A percentile compares a stretch with the other conserved stretches of the same genome.
Conservation (phyloP, 2,888 invertebrate genomes). For the Clitarchus hookeri region DNA sequence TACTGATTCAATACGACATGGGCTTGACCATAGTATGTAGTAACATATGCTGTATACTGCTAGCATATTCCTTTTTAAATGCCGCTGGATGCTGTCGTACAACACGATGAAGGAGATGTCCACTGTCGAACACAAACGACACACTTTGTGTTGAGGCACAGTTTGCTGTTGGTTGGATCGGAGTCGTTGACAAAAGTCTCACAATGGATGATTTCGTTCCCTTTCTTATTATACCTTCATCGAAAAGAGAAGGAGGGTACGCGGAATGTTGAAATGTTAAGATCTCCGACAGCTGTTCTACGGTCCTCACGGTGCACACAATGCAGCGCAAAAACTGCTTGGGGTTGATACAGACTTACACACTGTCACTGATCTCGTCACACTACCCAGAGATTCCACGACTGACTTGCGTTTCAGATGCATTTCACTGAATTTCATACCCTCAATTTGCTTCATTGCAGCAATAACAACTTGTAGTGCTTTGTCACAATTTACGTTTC, state of each 20-base stretch:
- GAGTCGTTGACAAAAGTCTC: not conserved
- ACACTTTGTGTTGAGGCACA: not conserved
- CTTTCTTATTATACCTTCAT: not conserved
- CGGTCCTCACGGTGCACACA: not conserved
- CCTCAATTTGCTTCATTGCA: not conserved
- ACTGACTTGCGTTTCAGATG: not conserved
- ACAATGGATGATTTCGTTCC: slow-evolving; percentile 1
- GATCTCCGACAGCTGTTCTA: not conserved
- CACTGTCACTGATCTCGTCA: not conserved
- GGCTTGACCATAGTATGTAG: not conserved
- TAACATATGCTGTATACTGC: not conserved
- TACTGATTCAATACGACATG: not conserved
- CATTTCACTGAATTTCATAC: not conserved
- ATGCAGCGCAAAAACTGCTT: not conserved
- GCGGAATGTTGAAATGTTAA: not conserved
- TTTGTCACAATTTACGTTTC: not conserved
- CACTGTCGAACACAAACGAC: not conserved
- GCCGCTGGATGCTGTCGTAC: not conserved
- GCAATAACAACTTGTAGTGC: not conserved
- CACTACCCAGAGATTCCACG: slow-evolving; percentile 6
- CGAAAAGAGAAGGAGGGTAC: not conserved
- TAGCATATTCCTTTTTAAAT: not conserved
- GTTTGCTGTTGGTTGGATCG: slow-evolving; percentile 3
- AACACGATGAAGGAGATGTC: slow-evolving; percentile 16
- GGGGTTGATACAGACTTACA: not conserved